Percentiles rank a stretch among this genome's conserved stretches.
Evolutionary conservation across 2,797 vertebrate genomes (phyloP).

Genomic region (Schizopygopsis pylzovi): DNA sequence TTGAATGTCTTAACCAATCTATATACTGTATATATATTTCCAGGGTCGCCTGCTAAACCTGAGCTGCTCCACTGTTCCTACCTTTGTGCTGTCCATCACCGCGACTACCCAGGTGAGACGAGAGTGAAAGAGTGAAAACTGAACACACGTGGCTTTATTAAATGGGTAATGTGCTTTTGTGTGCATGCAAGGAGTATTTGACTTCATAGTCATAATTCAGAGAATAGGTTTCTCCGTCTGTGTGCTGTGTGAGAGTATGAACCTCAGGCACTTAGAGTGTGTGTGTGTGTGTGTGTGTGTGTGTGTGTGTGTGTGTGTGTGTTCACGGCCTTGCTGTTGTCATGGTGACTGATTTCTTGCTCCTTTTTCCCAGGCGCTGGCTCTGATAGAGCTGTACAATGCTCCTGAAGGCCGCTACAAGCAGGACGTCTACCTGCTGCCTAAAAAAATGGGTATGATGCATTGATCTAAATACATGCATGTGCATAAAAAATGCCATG

Average conservation of each 20-base stretch:
- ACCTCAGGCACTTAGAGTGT: constrained; percentile 8
- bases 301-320: constrained; percentile 8
- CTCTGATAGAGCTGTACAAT: constrained; percentile 95
- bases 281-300: too few relatives aligned
- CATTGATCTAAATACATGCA: constrained; percentile 63
- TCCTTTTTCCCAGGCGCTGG: constrained; percentile 84
- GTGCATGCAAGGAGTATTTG: not conserved
- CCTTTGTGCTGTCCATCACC: constrained; percentile 96
- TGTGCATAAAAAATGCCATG: not conserved
- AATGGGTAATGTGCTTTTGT: constrained; percentile 9
- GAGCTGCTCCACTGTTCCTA: constrained; percentile 97
- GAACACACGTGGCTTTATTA: not conserved
- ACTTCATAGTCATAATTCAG: not conserved
- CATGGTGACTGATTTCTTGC: constrained; percentile 55
- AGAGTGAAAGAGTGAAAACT: not conserved
- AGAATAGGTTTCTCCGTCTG: constrained; percentile 37
- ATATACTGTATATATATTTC: not conserved
- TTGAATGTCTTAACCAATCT: not conserved
- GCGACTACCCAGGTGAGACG: constrained; percentile 92
- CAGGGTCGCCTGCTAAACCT: constrained; percentile 95
- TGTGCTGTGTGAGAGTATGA: constrained; percentile 17
- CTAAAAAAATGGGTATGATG: constrained; percentile 94
- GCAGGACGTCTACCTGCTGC: constrained; percentile 96
- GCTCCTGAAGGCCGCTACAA: constrained; percentile 97
- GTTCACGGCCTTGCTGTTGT: constrained; percentile 52